phyloP scores from a whole-genome alignment of 2,113 vertebrate species.

The Solea senegalensis region DNA sequence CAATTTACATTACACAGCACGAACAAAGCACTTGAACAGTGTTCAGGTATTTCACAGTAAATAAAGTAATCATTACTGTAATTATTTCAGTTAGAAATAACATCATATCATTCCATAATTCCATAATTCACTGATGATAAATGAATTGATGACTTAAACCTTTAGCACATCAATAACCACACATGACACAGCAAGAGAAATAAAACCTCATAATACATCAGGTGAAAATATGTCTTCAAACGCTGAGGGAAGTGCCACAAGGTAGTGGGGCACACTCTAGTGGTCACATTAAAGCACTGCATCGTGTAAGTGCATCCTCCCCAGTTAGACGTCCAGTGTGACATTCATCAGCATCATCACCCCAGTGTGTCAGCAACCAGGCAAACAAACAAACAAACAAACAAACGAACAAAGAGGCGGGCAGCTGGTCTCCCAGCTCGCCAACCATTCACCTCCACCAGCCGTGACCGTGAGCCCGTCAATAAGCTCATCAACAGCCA shows the following conservation, averaged over 20 bases:
- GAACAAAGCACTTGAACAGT: not conserved
- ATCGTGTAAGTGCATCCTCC: not conserved
- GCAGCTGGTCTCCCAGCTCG: not conserved
- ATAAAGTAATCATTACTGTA: not conserved
- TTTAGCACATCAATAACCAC: too few species aligned
- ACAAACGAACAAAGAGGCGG: not conserved
- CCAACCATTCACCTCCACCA: slow-evolving; percentile 13
- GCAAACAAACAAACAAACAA: not conserved
- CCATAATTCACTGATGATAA: too few species aligned
- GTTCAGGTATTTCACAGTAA: not conserved
- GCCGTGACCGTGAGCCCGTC: not conserved
- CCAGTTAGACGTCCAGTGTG: slow-evolving; percentile 7
- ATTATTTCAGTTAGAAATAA: not conserved
- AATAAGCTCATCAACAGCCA: slow-evolving; percentile 9
- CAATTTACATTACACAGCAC: slow-evolving; percentile 13
- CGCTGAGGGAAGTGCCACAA: not conserved
- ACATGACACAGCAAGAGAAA: not conserved
- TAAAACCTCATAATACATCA: not conserved
- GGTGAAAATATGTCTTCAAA: not conserved
- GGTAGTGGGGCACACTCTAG: slow-evolving; percentile 15
- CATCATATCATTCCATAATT: too few species aligned
- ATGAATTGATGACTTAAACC: too few species aligned
- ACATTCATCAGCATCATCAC: slow-evolving; percentile 20
- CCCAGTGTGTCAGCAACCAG: slow-evolving; percentile 3
- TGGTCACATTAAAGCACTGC: slow-evolving; percentile 28